Percentiles rank a stretch among this genome's conserved stretches.
Conservation (phyloP, 2,113 vertebrate species). For the Cottus gobio region DNA sequence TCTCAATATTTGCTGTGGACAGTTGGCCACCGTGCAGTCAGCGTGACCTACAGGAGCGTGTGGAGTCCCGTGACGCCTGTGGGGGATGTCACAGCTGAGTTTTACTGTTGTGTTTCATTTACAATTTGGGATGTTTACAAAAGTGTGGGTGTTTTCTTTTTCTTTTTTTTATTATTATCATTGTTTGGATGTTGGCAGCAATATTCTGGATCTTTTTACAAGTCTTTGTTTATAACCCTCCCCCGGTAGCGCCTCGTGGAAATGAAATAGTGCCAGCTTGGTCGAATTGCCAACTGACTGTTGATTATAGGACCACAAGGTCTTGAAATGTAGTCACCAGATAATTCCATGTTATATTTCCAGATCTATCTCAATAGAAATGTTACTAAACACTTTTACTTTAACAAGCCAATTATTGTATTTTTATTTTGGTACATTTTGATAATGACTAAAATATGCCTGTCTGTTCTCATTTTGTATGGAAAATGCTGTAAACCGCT, state of each 20-base stretch:
- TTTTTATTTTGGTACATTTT: conserved; percentile 48
- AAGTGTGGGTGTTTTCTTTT: conserved; percentile 10
- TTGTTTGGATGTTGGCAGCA: conserved; percentile 37
- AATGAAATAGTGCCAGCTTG: background rate
- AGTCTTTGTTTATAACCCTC: conserved; percentile 11
- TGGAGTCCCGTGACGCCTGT: conserved; percentile 20
- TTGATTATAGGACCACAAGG: conserved; percentile 7
- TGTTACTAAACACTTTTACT: conserved; percentile 40
- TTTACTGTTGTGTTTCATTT: conserved; percentile 33
- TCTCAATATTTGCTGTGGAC: conserved; percentile 12
- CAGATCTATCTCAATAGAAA: conserved; percentile 16
- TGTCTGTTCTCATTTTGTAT: conserved; percentile 63
- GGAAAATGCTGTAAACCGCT: conserved; percentile 35
- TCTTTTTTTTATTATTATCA: conserved; percentile 12
- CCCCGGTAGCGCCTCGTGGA: conserved; percentile 11
- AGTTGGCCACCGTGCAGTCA: background rate
- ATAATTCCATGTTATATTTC: conserved; percentile 31
- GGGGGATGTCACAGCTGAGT: conserved; percentile 18
- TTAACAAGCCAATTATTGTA: conserved; percentile 50
- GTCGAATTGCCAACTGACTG: conserved; percentile 29
- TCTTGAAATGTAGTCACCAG: conserved; percentile 35
- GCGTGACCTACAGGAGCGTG: conserved; percentile 9
- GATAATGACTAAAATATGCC: conserved; percentile 34
- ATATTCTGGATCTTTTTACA: conserved; percentile 22
- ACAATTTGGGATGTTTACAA: conserved; percentile 64